Percentiles rank a stretch among this genome's conserved stretches.
These are phyloP conservation scores for Chrysogorgia sp. DNA, from an alignment of 92 coral and sea anemone genomes.

Conservation along the genomic window DNA sequence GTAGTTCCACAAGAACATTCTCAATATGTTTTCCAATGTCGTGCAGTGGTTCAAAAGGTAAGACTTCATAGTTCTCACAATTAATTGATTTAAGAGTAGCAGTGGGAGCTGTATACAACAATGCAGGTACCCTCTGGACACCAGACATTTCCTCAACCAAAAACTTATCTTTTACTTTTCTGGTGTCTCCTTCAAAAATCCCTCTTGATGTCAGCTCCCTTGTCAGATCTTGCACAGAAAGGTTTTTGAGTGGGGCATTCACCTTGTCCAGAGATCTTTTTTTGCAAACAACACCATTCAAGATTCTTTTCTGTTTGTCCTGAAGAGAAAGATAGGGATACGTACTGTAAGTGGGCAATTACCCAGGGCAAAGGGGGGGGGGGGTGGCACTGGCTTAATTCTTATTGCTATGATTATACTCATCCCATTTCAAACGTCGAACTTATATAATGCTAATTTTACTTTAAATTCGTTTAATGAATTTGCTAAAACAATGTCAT, in stretches of 20 bases:
- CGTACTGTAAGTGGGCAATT: too few species aligned
- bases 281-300: too few species aligned
- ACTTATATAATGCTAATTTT: too few species aligned
- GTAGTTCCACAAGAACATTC: slow-evolving; percentile 46
- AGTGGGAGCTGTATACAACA: neutral
- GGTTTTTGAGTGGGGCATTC: neutral
- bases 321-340: too few species aligned
- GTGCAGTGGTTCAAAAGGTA: slow-evolving; percentile 63
- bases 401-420: too few species aligned
- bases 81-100: slow-evolving; percentile 13
- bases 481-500: too few species aligned
- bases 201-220: neutral
- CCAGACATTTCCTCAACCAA: neutral
- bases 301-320: too few species aligned
- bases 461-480: too few species aligned
- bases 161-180: neutral
- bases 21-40: slow-evolving; percentile 68
- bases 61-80: slow-evolving; percentile 53
- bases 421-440: too few species aligned
- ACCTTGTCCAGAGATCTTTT: neutral
- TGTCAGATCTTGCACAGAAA: neutral
- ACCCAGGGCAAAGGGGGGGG: too few species aligned
- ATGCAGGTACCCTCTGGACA: neutral
- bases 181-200: neutral
- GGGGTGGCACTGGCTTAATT: too few species aligned